A percentile compares a stretch with the other conserved stretches of the same genome.
phyloP scores from a whole-genome alignment of 2,888 invertebrate species.

The Leistus spinibarbis region DNA sequence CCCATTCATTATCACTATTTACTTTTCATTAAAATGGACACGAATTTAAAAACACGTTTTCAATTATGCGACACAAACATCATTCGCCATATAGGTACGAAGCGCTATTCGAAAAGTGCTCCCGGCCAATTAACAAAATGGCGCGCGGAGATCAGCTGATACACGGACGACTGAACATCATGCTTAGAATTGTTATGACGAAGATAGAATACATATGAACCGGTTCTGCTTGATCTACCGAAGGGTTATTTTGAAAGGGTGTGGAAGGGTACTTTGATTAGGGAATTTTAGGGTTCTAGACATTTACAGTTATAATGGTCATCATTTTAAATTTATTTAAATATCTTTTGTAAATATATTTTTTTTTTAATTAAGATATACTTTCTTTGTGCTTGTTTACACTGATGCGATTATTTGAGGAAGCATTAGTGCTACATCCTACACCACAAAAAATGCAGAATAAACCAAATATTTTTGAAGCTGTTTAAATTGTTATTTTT shows the following conservation, averaged over 20 bases:
- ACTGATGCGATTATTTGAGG: too few relatives aligned
- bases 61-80: conserved; percentile 36
- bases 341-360: too few relatives aligned
- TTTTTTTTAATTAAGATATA: too few relatives aligned
- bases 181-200: not conserved
- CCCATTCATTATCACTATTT: conserved; percentile 33
- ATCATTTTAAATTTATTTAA: too few relatives aligned
- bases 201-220: not conserved
- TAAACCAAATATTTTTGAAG: not conserved
- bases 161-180: not conserved
- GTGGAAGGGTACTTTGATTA: not conserved
- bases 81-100: not conserved
- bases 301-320: too few relatives aligned
- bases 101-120: not conserved
- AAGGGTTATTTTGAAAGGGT: not conserved
- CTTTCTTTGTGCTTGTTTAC: too few relatives aligned
- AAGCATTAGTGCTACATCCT: too few relatives aligned
- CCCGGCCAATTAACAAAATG: not conserved
- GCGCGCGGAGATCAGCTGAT: not conserved
- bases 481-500: not conserved
- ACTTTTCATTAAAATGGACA: conserved; percentile 32
- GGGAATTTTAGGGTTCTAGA: not conserved
- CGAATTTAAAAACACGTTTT: conserved; percentile 38
- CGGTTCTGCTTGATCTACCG: too few relatives aligned
- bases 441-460: not conserved